A percentile compares a stretch with the other conserved stretches of the same genome.
phyloP scores from a whole-genome alignment of 2,888 invertebrate genomes.

The Polyommatus icarus region DNA sequence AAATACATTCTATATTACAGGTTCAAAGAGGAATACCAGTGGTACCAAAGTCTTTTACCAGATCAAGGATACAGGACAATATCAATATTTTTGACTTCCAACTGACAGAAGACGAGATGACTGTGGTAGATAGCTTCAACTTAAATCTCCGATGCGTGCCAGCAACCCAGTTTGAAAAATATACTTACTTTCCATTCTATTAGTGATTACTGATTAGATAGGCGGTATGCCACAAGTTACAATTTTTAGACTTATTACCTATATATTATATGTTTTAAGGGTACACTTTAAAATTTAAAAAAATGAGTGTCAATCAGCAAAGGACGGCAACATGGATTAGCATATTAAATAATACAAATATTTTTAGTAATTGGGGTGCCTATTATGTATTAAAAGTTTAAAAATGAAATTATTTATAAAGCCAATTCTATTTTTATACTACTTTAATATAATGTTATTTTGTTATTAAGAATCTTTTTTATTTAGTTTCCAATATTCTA shows the following conservation, averaged over 20 bases:
- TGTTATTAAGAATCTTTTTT: neutral
- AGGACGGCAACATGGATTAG: too few relatives aligned
- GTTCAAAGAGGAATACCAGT: conserved; percentile 84
- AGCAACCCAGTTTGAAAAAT: conserved; percentile 45
- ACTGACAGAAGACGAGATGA: conserved; percentile 78
- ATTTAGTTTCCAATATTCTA: neutral
- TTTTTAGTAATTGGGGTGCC: too few relatives aligned
- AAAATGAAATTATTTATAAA: too few relatives aligned
- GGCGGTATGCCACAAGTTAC: neutral
- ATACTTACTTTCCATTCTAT: conserved; percentile 61
- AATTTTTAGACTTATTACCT: neutral
- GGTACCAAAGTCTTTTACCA: conserved; percentile 88
- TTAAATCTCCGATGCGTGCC: conserved; percentile 75
- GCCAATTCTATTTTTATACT: neutral
- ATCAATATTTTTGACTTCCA: conserved; percentile 83
- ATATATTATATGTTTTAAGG: neutral
- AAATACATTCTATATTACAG: conserved; percentile 44
- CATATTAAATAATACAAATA: too few relatives aligned
- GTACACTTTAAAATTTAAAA: too few relatives aligned
- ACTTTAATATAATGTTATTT: neutral
- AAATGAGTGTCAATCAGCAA: too few relatives aligned
- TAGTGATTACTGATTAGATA: too few relatives aligned
- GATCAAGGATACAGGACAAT: conserved; percentile 85
- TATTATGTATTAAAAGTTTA: too few relatives aligned
- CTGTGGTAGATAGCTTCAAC: conserved; percentile 77